Conservation (phyloP, 2,797 vertebrate species). For the Phrynocephalus vlangalii region DNA sequence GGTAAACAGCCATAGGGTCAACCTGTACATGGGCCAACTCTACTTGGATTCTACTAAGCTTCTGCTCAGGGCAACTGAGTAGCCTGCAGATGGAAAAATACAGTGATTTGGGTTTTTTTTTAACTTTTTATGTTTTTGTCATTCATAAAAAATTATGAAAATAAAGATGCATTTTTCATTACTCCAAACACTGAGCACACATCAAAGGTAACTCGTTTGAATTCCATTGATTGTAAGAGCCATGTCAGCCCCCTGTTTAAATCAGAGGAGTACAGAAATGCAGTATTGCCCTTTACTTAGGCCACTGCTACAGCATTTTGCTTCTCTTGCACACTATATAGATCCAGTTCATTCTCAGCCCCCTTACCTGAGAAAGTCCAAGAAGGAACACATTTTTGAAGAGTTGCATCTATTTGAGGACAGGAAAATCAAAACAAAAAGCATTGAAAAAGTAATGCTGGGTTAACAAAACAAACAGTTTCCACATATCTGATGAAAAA, state of each 20-base stretch:
- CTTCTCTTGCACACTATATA: not conserved
- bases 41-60: constrained; percentile 86
- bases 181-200: not conserved
- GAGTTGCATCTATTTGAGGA: not conserved
- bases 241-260: constrained; percentile 1
- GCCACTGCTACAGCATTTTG: constrained; percentile 41
- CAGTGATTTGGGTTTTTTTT: constrained; percentile 53
- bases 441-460: not conserved
- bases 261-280: not conserved
- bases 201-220: not conserved
- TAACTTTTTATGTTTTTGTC: constrained; percentile 35
- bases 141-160: constrained; percentile 52
- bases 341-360: constrained; percentile 30
- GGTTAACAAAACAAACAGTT: not conserved
- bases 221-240: not conserved
- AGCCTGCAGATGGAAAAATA: constrained; percentile 63
- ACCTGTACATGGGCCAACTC: constrained; percentile 78
- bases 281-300: not conserved
- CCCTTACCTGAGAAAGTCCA: constrained; percentile 36
- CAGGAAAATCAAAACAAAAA: not conserved
- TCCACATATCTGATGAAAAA: not conserved
- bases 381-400: not conserved
- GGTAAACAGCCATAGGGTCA: not conserved
- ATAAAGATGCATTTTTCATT: constrained; percentile 41
- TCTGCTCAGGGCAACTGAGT: constrained; percentile 77